Evolutionary conservation across 2,888 invertebrate species (phyloP).

Genomic region (Pediacus dermestoides): DNA sequence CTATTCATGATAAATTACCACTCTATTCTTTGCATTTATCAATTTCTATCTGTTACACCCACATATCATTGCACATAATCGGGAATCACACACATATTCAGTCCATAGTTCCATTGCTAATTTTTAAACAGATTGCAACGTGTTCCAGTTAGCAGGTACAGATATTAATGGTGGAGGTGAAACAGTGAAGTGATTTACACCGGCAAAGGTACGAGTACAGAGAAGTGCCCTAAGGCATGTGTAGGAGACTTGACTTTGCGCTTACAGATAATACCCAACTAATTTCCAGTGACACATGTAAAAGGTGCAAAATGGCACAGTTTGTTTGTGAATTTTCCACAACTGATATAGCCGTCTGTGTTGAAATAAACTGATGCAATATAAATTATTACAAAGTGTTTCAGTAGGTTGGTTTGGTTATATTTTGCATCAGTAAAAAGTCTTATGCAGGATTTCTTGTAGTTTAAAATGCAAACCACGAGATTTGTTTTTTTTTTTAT

Average conservation of each 20-base stretch:
- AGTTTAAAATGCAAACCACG: no score
- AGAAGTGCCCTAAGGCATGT: conserved; percentile 31
- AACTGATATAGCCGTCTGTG: not conserved
- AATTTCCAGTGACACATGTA: conserved; percentile 22
- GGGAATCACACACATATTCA: conserved; percentile 25
- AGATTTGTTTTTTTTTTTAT: no score
- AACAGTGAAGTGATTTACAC: conserved; percentile 33
- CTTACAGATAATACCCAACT: conserved; percentile 19
- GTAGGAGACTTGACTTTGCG: conserved; percentile 29
- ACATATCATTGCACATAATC: conserved; percentile 32
- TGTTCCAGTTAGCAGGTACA: conserved; percentile 37
- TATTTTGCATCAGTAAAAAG: no score
- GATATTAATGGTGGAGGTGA: conserved; percentile 36
- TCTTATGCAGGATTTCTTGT: no score
- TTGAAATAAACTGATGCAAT: conserved; percentile 1
- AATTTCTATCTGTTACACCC: conserved; percentile 32
- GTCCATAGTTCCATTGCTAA: conserved; percentile 12
- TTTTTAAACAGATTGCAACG: conserved; percentile 27
- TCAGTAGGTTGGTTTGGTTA: not conserved
- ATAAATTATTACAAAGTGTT: not conserved
- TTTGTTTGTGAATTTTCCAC: conserved; percentile 2
- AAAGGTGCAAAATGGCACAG: conserved; percentile 17
- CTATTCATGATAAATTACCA: conserved; percentile 24
- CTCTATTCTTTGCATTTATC: conserved; percentile 27
- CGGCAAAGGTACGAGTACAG: conserved; percentile 25